These are phyloP conservation scores for Sphyrna mokarran DNA, from an alignment of 2,113 vertebrate genomes.

Conservation along the genomic window DNA sequence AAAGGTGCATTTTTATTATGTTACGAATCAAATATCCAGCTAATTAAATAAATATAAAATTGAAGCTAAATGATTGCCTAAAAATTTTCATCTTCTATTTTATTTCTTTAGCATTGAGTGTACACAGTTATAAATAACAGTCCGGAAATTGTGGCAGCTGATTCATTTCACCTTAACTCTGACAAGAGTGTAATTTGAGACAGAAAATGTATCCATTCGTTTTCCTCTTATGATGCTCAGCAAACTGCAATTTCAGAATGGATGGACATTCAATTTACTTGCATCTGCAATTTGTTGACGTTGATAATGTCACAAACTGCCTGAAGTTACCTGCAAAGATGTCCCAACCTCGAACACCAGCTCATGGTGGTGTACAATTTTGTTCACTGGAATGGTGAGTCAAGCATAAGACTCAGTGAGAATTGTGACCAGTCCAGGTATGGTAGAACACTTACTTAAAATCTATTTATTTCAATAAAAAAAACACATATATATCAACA, in stretches of 20 bases:
- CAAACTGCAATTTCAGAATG: not conserved
- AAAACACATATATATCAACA: too few relatives aligned
- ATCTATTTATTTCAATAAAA: too few relatives aligned
- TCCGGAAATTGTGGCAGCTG: not conserved
- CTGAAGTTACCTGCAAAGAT: too few relatives aligned
- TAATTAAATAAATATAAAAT: not conserved
- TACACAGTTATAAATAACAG: not conserved
- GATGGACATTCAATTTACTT: not conserved
- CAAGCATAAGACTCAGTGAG: too few relatives aligned
- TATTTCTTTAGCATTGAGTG: not conserved
- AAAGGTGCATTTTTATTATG: not conserved
- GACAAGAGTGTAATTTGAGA: not conserved
- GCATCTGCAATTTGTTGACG: not conserved
- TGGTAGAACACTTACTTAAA: too few relatives aligned
- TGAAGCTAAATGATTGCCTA: not conserved
- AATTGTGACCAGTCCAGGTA: too few relatives aligned
- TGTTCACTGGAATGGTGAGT: too few relatives aligned
- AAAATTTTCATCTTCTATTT: not conserved
- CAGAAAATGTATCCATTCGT: not conserved
- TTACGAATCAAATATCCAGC: not conserved
- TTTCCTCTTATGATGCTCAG: not conserved
- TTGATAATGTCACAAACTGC: too few relatives aligned
- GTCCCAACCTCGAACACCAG: too few relatives aligned
- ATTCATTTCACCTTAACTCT: not conserved
- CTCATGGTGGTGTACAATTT: too few relatives aligned